A percentile compares a stretch with the other conserved stretches of the same genome.
These are phyloP conservation scores for Poecilobothrus nobilitatus DNA, from an alignment of 2,888 invertebrate species.

Conservation along the genomic window DNA sequence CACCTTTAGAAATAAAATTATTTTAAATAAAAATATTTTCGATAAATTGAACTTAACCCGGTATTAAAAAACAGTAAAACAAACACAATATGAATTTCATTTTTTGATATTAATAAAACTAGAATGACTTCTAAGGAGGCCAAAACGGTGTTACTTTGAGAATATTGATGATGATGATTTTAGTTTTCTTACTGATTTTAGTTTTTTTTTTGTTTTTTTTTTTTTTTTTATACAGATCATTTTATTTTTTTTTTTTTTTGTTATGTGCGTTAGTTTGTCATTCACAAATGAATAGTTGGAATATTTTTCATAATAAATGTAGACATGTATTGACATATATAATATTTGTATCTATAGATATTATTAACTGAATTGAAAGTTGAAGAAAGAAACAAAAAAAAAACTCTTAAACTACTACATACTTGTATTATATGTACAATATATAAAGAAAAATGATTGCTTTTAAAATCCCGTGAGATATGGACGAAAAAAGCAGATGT, in stretches of 20 bases:
- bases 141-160: neutral
- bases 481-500: neutral
- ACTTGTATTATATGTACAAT: too few relatives aligned
- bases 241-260: neutral
- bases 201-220: too few relatives aligned
- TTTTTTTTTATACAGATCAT: neutral
- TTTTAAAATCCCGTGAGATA: slow-evolving; percentile 3
- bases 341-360: neutral
- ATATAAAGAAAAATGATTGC: neutral
- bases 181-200: neutral
- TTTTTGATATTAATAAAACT: neutral
- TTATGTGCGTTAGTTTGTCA: neutral
- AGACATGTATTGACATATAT: neutral
- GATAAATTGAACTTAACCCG: too few relatives aligned
- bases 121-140: slow-evolving; percentile 4
- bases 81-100: too few relatives aligned
- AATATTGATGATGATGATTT: slow-evolving; percentile 1
- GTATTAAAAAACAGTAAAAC: too few relatives aligned
- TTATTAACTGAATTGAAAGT: neutral
- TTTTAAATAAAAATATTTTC: too few relatives aligned
- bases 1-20: too few relatives aligned
- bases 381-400: neutral
- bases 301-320: neutral
- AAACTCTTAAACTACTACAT: neutral
- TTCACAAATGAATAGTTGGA: neutral